Base-by-base conservation (phyloP, 2,888 invertebrate genomes). In the Leucophenga montana region DNA sequence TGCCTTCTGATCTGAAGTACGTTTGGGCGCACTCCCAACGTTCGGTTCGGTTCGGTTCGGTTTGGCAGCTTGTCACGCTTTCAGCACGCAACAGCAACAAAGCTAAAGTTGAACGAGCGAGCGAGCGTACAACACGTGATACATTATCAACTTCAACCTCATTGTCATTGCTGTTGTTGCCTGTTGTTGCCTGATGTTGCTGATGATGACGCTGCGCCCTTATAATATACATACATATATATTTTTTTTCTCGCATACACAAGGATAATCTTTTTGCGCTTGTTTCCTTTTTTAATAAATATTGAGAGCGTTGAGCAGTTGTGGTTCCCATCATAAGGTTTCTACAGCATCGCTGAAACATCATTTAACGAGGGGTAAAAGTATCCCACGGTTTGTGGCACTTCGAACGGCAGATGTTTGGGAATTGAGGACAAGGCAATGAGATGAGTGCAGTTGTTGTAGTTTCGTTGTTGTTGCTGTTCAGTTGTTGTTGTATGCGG, bases 321-420 rank as follows among this genome's bases (percentile, higher is more conserved):
- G 86, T 81, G 82, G 84, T 86, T 86, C 86, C 87, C 86, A 86
- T 84, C 85, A 77, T 80, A 86, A 86, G 81, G 80, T 81, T 84
- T 78, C 3, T 75, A 78, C 73, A 75, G 78, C 73, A 73, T 11
- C 76, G 72, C 53, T 18, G 2, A 27, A 11, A 22, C 62, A 50
- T 50, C 50, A 16, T 50, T 50, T 50, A 18, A 50, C 50, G 72
- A 78, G 77, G 78, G 81, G 83, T 78, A 82, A 82, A 84, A 84
- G 79, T 85, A 86, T 86, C 86, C 87, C 86, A 86, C 86, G 86
- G 87, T 86, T 83, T 77, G 80, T 76, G 74, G 69, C 72, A 69
- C 73, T 61, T 72, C 53, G 70, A 75, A 73, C 73, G 86, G 87
- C 87, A 86, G 87, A 85, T 86, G 87, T 85, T 87, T 79, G 18